Evolutionary conservation across 2,888 invertebrate species (phyloP).

Genomic region (Troilus luridus): DNA sequence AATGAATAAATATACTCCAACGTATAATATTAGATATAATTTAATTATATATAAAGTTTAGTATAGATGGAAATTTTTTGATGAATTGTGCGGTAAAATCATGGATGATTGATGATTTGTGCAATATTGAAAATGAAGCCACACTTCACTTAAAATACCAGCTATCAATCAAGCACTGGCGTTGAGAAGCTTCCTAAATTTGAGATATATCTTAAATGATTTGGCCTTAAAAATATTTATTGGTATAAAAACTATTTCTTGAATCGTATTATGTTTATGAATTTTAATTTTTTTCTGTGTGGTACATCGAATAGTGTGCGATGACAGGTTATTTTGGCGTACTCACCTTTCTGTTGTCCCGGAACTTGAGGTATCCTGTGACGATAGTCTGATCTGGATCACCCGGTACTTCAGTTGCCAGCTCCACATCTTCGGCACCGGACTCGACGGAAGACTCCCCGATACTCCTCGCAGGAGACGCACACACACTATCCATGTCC

Average conservation of each 20-base stretch:
- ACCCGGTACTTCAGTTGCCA: slow-evolving; percentile 71
- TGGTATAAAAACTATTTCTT: neutral
- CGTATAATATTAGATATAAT: neutral
- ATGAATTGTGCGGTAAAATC: slow-evolving; percentile 1
- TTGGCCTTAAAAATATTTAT: neutral
- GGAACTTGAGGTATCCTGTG: slow-evolving; percentile 80
- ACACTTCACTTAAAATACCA: slow-evolving; percentile 25
- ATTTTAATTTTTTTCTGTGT: neutral
- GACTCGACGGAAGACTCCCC: slow-evolving; percentile 64
- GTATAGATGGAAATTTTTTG: neutral
- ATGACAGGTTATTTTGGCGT: neutral
- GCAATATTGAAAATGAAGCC: slow-evolving; percentile 34
- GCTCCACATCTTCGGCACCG: slow-evolving; percentile 66
- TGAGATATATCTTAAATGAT: neutral
- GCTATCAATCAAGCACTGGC: slow-evolving; percentile 1
- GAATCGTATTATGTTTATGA: neutral
- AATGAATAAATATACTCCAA: neutral
- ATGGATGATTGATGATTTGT: neutral
- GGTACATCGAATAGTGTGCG: neutral
- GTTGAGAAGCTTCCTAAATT: neutral
- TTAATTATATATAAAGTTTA: neutral
- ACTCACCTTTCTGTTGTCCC: slow-evolving; percentile 80
- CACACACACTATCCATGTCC: slow-evolving; percentile 66
- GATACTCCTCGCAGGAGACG: slow-evolving; percentile 67
- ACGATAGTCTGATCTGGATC: slow-evolving; percentile 77